These are phyloP conservation scores for Bovichtus variegatus DNA, from an alignment of 2,797 vertebrate genomes.

Conservation along the genomic window DNA sequence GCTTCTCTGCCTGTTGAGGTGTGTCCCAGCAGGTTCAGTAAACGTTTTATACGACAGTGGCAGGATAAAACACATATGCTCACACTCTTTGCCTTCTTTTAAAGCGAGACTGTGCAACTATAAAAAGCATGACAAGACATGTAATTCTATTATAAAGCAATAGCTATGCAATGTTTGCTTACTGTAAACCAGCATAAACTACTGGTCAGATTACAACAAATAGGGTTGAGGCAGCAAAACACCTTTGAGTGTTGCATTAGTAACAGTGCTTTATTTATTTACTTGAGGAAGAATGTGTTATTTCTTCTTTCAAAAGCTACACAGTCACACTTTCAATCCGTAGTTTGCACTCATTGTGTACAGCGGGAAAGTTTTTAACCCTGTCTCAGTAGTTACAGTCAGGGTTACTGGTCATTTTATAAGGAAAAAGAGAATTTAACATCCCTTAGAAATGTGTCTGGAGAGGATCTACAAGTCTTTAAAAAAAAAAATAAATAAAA, in stretches of 20 bases:
- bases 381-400: not conserved
- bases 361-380: no score
- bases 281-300: not conserved
- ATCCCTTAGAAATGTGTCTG: conserved; percentile 12
- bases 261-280: not conserved
- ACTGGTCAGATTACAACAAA: not conserved
- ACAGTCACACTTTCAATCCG: not conserved
- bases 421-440: not conserved
- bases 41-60: conserved; percentile 6
- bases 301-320: not conserved
- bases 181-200: not conserved
- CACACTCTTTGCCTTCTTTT: not conserved
- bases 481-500: no score
- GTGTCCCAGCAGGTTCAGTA: conserved; percentile 15
- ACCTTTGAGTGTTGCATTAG: not conserved
- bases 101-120: not conserved
- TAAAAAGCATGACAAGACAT: no score
- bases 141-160: not conserved
- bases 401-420: not conserved
- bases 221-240: not conserved
- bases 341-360: not conserved
- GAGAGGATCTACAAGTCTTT: not conserved
- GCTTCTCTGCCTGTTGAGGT: not conserved
- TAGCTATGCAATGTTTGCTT: not conserved
- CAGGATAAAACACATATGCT: not conserved